These are phyloP conservation scores for Bucco capensis DNA, from an alignment of 2,113 vertebrate genomes.

Conservation along the genomic window DNA sequence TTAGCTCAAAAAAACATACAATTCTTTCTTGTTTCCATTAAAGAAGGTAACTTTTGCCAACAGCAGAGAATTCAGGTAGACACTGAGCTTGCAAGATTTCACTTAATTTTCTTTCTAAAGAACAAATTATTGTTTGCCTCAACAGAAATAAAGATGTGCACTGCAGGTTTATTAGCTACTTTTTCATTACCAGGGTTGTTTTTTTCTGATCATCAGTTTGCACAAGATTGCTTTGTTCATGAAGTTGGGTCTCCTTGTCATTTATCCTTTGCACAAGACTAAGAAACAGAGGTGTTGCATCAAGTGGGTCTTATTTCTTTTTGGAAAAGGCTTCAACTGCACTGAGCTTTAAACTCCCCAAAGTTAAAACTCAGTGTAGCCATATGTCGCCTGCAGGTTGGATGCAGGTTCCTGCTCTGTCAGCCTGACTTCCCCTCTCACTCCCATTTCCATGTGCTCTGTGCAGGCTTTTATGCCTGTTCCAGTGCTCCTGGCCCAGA, in stretches of 20 bases:
- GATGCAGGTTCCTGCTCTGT: background rate
- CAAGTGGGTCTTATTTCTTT: background rate
- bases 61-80: background rate
- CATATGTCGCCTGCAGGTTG: fast-evolving
- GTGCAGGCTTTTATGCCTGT: background rate
- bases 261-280: background rate
- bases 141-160: background rate
- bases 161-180: background rate
- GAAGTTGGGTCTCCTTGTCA: background rate
- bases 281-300: background rate
- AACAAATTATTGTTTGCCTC: background rate
- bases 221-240: background rate
- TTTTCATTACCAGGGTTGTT: background rate
- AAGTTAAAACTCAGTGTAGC: background rate
- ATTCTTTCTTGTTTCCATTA: background rate
- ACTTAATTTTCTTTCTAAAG: background rate
- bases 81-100: background rate
- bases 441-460: background rate
- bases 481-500: background rate
- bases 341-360: background rate
- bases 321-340: background rate
- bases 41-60: background rate
- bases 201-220: background rate
- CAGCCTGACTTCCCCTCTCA: background rate
- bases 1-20: no score